Conservation (phyloP, 2,113 vertebrate species). For the Seriola aureovittata region DNA sequence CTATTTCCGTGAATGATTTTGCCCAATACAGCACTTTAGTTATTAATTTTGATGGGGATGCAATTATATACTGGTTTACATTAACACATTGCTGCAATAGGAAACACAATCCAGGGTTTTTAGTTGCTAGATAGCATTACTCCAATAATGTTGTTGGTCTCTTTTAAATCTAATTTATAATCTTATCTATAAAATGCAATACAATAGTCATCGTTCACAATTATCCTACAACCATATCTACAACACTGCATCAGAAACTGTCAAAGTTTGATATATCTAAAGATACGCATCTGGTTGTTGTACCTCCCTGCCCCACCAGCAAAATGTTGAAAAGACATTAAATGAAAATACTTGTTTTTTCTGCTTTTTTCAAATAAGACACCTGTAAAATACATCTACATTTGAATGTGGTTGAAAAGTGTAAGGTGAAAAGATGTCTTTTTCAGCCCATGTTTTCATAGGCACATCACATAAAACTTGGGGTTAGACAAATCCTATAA, state of each 20-base stretch:
- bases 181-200: not conserved
- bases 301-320: not conserved
- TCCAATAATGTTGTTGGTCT: not conserved
- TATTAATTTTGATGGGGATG: not conserved
- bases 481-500: conserved; percentile 2
- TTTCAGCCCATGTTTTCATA: not conserved
- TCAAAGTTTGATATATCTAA: not conserved
- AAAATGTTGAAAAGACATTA: not conserved
- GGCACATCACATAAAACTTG: not conserved
- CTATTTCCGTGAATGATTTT: not conserved
- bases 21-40: too few species aligned
- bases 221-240: not conserved
- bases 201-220: not conserved
- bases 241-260: not conserved
- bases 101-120: not conserved
- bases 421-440: not conserved
- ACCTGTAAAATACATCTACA: not conserved
- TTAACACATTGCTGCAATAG: not conserved
- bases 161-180: not conserved
- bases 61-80: not conserved
- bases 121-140: not conserved
- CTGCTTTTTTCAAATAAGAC: not conserved
- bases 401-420: not conserved
- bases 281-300: not conserved
- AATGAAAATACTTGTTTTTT: not conserved